A percentile compares a stretch with the other conserved stretches of the same genome.
These are phyloP conservation scores for Pygoscelis adeliae DNA, from an alignment of 2,113 vertebrate species.

Conservation along the genomic window DNA sequence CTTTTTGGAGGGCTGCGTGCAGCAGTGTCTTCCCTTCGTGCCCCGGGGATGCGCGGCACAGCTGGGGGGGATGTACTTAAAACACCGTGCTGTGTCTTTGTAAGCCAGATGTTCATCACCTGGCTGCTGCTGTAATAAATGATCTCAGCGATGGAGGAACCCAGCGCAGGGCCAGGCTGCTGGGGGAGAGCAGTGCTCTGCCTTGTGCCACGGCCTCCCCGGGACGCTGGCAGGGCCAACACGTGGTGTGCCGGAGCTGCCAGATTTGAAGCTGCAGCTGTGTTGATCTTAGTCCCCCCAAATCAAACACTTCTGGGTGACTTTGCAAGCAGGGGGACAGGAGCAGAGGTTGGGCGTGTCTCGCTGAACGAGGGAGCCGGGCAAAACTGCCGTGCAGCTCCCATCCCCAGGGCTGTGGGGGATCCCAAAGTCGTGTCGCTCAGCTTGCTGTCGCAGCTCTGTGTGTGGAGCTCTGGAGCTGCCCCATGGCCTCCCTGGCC, in stretches of 20 bases:
- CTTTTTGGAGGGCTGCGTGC: neutral
- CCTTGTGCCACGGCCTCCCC: neutral
- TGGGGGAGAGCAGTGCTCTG: neutral
- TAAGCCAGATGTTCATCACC: neutral
- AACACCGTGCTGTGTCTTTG: rapidly evolving
- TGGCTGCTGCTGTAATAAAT: neutral
- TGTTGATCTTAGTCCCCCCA: neutral
- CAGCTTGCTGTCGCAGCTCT: neutral
- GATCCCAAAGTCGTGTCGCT: neutral
- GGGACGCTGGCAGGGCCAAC: rapidly evolving
- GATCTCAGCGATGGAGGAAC: rapidly evolving
- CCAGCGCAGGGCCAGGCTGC: neutral
- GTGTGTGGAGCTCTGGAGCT: rapidly evolving
- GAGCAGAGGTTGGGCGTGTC: neutral
- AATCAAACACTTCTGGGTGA: neutral
- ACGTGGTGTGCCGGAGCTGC: rapidly evolving
- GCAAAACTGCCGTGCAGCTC: neutral
- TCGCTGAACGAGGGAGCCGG: rapidly evolving
- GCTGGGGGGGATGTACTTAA: neutral
- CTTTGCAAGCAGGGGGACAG: neutral
- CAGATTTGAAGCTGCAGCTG: neutral
- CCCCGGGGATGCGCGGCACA: rapidly evolving
- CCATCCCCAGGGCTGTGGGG: neutral
- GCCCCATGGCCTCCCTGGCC: neutral
- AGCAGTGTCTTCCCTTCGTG: neutral